phyloP scores from a whole-genome alignment of 2,797 vertebrate species.

The Nannoperca australis region DNA sequence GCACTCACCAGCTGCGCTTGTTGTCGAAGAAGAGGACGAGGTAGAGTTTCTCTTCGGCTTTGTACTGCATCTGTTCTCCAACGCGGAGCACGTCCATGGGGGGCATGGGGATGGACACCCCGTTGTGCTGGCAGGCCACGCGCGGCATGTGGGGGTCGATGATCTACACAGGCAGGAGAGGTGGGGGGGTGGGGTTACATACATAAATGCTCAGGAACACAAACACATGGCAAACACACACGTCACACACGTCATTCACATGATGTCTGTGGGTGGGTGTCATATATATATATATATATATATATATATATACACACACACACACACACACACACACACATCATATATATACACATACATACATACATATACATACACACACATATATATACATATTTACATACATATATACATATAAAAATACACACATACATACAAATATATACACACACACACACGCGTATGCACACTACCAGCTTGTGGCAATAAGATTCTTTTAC shows the following conservation, averaged over 20 bases:
- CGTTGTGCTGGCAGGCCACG: constrained; percentile 96
- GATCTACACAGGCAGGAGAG: constrained; percentile 83
- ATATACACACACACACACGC: constrained; percentile 4
- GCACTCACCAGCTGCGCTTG: constrained; percentile 97
- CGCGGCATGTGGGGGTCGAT: constrained; percentile 98
- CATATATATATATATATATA: too few relatives aligned
- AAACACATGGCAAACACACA: constrained; percentile 20
- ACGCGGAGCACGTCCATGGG: constrained; percentile 95
- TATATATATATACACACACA: constrained; percentile 9
- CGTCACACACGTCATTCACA: too few relatives aligned
- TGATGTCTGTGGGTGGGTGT: too few relatives aligned
- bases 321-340: constrained; percentile 2
- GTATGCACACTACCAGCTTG: constrained; percentile 13
- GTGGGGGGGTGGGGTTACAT: constrained; percentile 9
- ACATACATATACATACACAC: background rate
- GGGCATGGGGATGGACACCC: constrained; percentile 95
- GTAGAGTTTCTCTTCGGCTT: constrained; percentile 94
- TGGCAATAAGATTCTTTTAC: constrained; percentile 8
- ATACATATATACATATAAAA: too few relatives aligned
- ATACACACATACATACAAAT: too few relatives aligned
- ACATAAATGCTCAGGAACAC: constrained; percentile 15
- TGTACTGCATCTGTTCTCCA: constrained; percentile 99
- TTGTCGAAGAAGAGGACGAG: constrained; percentile 99
- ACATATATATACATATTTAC: background rate
- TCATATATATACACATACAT: background rate